Evolutionary conservation across 2,797 vertebrate species (phyloP).

Genomic region (Catostomus latipinnis): DNA sequence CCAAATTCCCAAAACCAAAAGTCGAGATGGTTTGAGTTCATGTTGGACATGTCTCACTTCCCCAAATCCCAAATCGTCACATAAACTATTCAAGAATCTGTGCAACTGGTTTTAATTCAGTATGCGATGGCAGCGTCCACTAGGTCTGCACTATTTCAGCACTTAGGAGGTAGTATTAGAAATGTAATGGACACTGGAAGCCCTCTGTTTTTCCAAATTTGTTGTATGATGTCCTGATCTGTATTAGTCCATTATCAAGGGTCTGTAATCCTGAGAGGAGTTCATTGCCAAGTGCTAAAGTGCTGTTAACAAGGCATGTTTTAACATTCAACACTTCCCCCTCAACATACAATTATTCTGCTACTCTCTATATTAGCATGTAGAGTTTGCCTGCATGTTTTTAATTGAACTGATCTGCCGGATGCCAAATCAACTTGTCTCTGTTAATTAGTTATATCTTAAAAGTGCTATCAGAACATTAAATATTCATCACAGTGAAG

Average conservation of each 20-base stretch:
- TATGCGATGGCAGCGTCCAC: neutral
- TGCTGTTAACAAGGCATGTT: conserved; percentile 84
- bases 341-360: conserved; percentile 84
- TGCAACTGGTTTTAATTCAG: neutral
- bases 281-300: conserved; percentile 80
- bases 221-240: conserved; percentile 62
- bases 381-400: conserved; percentile 76
- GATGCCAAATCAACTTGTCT: conserved; percentile 84
- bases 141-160: neutral
- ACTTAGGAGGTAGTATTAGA: neutral
- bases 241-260: conserved; percentile 76
- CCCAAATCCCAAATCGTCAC: conserved; percentile 5
- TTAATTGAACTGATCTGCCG: conserved; percentile 83
- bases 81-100: neutral
- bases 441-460: conserved; percentile 83
- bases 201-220: conserved; percentile 49
- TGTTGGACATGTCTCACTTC: neutral
- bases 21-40: conserved; percentile 10
- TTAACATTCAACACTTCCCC: conserved; percentile 82
- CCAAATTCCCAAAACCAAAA: conserved; percentile 13
- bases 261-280: conserved; percentile 78
- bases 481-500: conserved; percentile 76
- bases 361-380: conserved; percentile 80
- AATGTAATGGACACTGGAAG: conserved; percentile 15
- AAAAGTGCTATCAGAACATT: conserved; percentile 82